These are phyloP conservation scores for Protophormia terraenovae DNA, from an alignment of 2,888 invertebrate genomes.

Conservation along the genomic window DNA sequence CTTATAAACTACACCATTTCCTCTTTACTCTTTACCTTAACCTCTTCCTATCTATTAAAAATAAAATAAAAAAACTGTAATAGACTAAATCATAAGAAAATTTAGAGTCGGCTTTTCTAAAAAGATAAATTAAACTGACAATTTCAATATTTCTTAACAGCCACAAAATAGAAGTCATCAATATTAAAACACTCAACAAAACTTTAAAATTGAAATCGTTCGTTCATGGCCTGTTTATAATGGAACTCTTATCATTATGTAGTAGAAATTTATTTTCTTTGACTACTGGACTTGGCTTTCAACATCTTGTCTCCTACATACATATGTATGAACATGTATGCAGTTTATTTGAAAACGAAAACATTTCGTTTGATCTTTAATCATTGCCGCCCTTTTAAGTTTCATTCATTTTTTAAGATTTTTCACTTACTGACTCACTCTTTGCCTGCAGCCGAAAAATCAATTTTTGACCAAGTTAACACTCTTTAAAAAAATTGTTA, in stretches of 20 bases:
- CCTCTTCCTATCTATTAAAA: too few species aligned
- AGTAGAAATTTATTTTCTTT: constrained; percentile 65
- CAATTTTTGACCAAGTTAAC: constrained; percentile 62
- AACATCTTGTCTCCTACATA: constrained; percentile 19
- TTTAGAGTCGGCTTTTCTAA: not conserved
- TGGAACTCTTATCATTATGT: constrained; percentile 78
- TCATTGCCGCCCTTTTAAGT: constrained; percentile 25
- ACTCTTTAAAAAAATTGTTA: constrained; percentile 36
- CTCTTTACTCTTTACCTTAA: not conserved
- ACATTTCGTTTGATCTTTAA: constrained; percentile 11
- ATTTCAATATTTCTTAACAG: constrained; percentile 10
- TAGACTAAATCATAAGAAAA: too few species aligned
- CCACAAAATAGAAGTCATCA: constrained; percentile 50
- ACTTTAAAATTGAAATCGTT: not conserved
- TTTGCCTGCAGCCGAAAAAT: not conserved
- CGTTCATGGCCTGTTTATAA: constrained; percentile 69
- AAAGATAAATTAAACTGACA: constrained; percentile 14
- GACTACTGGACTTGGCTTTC: constrained; percentile 75
- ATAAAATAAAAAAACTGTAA: not conserved
- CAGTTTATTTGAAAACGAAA: not conserved
- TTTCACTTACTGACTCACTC: constrained; percentile 1
- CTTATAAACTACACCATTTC: not conserved
- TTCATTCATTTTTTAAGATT: constrained; percentile 22
- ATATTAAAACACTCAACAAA: constrained; percentile 1
- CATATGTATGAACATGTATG: too few species aligned